Evolutionary conservation across 2,797 vertebrate species (phyloP), one percentile per base, ranked within the genome.

Genomic region (Poeciliopsis infans): DNA sequence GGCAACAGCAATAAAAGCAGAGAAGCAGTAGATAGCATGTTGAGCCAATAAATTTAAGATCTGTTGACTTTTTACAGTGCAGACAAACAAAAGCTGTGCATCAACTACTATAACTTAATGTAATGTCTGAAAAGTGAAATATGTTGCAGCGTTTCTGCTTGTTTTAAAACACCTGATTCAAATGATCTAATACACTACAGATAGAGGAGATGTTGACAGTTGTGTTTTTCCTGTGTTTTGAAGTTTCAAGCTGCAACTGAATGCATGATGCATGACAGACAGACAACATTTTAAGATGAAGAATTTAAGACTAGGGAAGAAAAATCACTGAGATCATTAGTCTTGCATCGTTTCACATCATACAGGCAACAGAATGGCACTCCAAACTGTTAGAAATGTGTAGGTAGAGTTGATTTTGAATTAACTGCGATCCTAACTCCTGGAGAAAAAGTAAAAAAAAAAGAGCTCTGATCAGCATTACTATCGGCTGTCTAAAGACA

Each of bases 1-100:
- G 89, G 89, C 80, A 72, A 78, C 47, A n/a, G 72, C 33, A 81
- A 83, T 88, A 83, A 88, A 83, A 86, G 76, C 74, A 82, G 81
- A 80, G 82, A 79, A 82, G 77, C 75, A 46, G 72, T 74, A 70
- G n/a, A 49, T 80, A 86, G 81, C 81, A 87, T 72, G 79, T 76
- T 51, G 57, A 84, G 78, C 76, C 75, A 76, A 75, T 71, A 78
- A 70, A 76, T 76, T 68, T 70, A 80, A 43, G 76, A 55, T 16
- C 41, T 79, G 36, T 68, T 68, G 8, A 41, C 25, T 15, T 45
- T 81, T 77, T 43, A 68, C 46, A 74, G 41, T 4, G 47, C 45
- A 82, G 45, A 61, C 86, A 76, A 89, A 86, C 69, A 79, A 83
- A 79, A 45, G 33, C 13, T 80, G 7, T 81, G 76, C 64, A 75